phyloP scores from a whole-genome alignment of 2,888 invertebrate species.

The Drosophila mercatorum region DNA sequence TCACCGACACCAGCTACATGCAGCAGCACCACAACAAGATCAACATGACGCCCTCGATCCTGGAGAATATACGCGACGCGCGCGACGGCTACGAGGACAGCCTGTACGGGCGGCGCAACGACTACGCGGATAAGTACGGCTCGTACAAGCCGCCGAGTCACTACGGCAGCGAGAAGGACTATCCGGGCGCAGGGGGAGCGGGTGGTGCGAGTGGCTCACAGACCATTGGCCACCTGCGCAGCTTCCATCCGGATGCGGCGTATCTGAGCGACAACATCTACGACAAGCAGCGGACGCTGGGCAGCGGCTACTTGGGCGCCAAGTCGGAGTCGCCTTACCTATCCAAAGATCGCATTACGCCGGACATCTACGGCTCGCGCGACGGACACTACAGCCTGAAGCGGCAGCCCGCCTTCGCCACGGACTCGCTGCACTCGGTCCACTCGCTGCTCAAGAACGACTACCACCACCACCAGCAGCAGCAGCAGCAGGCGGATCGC shows the following conservation, averaged over 20 bases:
- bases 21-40: conserved; percentile 86
- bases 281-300: conserved; percentile 82
- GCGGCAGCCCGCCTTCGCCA: conserved; percentile 79
- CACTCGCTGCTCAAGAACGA: conserved; percentile 84
- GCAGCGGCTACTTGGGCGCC: conserved; percentile 79
- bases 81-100: conserved; percentile 84
- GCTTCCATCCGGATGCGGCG: conserved; percentile 83
- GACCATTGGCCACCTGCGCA: conserved; percentile 83
- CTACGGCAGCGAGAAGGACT: conserved; percentile 84
- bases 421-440: conserved; percentile 83
- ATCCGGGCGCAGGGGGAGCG: conserved; percentile 65
- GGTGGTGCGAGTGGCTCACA: conserved; percentile 77
- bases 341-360: conserved; percentile 84
- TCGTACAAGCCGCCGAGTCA: conserved; percentile 83
- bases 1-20: conserved; percentile 88
- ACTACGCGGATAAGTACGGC: conserved; percentile 83
- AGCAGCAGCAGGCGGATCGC: conserved; percentile 86
- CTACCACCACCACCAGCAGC: conserved; percentile 84
- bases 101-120: conserved; percentile 80
- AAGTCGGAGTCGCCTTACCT: conserved; percentile 84
- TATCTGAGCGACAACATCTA: conserved; percentile 84
- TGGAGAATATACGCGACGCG: conserved; percentile 87
- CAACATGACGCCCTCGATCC: conserved; percentile 86
- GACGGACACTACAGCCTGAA: conserved; percentile 83
- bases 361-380: conserved; percentile 83